Evolutionary conservation across 2,797 vertebrate genomes (phyloP).

Genomic region (Heliangelus exortis): DNA sequence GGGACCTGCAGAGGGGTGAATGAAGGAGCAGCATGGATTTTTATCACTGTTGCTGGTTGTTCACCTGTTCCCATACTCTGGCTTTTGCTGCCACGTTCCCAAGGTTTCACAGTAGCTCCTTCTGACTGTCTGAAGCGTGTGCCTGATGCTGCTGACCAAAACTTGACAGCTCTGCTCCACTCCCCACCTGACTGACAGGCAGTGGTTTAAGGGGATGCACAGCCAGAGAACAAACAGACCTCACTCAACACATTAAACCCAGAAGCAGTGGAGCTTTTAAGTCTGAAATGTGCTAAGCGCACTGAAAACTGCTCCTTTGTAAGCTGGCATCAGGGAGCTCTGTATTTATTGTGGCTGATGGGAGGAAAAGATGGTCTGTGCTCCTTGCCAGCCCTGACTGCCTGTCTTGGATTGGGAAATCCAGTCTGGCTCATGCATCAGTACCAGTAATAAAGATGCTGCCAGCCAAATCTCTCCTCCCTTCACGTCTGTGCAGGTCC

Average conservation of each 20-base stretch:
- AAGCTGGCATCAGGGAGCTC: slow-evolving; percentile 47
- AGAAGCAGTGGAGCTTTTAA: not conserved
- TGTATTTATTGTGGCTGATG: slow-evolving; percentile 56
- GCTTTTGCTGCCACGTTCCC: not conserved
- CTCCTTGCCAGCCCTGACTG: slow-evolving; percentile 45
- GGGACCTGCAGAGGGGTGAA: not conserved
- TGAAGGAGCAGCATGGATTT: not conserved
- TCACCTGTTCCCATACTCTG: not conserved
- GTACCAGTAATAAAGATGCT: slow-evolving; percentile 43
- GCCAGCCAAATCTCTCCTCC: slow-evolving; percentile 34
- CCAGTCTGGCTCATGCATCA: slow-evolving; percentile 51
- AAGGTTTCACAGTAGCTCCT: not conserved
- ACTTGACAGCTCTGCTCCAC: not conserved
- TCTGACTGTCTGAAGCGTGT: not conserved
- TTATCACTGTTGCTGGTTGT: not conserved
- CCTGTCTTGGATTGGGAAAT: slow-evolving; percentile 57
- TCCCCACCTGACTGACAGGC: not conserved
- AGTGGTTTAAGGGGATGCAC: not conserved
- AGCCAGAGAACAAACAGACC: not conserved
- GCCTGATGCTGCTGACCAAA: not conserved
- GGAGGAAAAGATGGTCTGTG: slow-evolving; percentile 57
- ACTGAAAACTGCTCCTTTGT: slow-evolving; percentile 29
- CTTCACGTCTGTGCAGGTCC: slow-evolving; percentile 42
- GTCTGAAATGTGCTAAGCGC: not conserved
- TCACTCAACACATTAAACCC: not conserved